These are phyloP conservation scores for Lampris megalopsis DNA, from an alignment of 2,113 vertebrate genomes.

Conservation along the genomic window DNA sequence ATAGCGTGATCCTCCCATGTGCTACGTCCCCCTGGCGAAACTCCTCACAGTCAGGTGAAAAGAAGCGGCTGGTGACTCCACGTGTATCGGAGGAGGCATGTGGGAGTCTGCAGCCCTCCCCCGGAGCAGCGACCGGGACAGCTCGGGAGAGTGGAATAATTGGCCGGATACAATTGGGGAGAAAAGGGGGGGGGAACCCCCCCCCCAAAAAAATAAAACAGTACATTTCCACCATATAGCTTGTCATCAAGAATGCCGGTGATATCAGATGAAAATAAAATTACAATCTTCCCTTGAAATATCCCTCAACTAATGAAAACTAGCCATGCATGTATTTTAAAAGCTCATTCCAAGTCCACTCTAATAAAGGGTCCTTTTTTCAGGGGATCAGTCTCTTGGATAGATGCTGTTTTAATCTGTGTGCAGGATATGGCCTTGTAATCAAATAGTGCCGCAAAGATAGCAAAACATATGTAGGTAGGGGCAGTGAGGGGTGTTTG, in stretches of 20 bases:
- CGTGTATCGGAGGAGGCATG: too few relatives aligned
- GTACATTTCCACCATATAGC: slow-evolving; percentile 21
- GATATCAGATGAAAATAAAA: slow-evolving; percentile 27
- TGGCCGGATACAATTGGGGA: too few relatives aligned
- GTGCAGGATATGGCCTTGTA: slow-evolving; percentile 5
- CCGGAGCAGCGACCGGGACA: too few relatives aligned
- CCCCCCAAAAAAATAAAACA: background rate
- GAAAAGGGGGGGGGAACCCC: too few relatives aligned
- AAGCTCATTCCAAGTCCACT: slow-evolving; percentile 43
- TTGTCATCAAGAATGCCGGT: slow-evolving; percentile 13
- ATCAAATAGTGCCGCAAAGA: slow-evolving; percentile 37
- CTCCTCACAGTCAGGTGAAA: too few relatives aligned
- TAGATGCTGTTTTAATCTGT: slow-evolving; percentile 4
- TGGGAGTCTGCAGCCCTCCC: too few relatives aligned
- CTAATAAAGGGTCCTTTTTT: slow-evolving; percentile 55
- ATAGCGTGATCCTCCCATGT: too few relatives aligned
- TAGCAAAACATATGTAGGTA: slow-evolving; percentile 22
- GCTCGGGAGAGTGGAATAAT: too few relatives aligned
- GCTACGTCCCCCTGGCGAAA: too few relatives aligned
- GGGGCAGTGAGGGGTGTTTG: slow-evolving; percentile 44
- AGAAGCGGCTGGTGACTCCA: too few relatives aligned
- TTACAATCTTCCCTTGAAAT: slow-evolving; percentile 31
- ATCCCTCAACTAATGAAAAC: slow-evolving; percentile 49
- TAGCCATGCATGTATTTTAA: slow-evolving; percentile 47
- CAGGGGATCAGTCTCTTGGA: background rate